Evolutionary conservation across 92 coral and sea anemone species (phyloP), one percentile per base, ranked within the genome.

Genomic region (Epizoanthus fatuus): DNA sequence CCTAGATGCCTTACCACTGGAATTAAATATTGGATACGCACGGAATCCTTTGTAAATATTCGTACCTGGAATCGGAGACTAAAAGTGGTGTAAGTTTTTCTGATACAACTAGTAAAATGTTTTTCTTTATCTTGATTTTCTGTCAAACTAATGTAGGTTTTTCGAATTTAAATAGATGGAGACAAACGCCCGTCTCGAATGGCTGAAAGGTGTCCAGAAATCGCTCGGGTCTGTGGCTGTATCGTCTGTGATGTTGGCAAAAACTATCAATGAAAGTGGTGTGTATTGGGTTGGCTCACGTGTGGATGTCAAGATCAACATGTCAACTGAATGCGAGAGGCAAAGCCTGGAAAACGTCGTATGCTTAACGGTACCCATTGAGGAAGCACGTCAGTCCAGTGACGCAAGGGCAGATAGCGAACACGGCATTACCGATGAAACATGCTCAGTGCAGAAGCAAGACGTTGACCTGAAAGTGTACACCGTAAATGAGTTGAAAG

Each of bases 201-300:
- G 93, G 93, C 82, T 90, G 2, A 86, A 90, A 67, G 62, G 63
- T 4, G 84, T 91, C 1, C 77, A 87, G 35, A 80, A 83, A 16
- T 91, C 94, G 3, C 94, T 87, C 71, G 94, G 94, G 0, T 87
- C 94, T 1, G 94, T 91, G 60, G 94, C 88, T 13, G 63, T 81
- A 54, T 69, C 93, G 16, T 86, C 93, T 1, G 29, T 90, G 65
- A 45, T 74, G 58, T 87, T 87, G 51, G 94, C 84, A 8, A 68
- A 91, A 64, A 65, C 81, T 5, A 91, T 91, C 78, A 91, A 91
- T 72, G 35, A 79, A n/a, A 68, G 45, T 35, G 94, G 94, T 39
- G 81, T 84, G 16, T 91, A 90, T 69, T 16, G 29, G 12, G 90
- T 86, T 7, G 90, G 90, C 1, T 11, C n/a, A 3, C 16, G 78